Evolutionary conservation across 2,888 invertebrate species (phyloP), one percentile per base, ranked within the genome.

Genomic region (Alloplasta piceator): DNA sequence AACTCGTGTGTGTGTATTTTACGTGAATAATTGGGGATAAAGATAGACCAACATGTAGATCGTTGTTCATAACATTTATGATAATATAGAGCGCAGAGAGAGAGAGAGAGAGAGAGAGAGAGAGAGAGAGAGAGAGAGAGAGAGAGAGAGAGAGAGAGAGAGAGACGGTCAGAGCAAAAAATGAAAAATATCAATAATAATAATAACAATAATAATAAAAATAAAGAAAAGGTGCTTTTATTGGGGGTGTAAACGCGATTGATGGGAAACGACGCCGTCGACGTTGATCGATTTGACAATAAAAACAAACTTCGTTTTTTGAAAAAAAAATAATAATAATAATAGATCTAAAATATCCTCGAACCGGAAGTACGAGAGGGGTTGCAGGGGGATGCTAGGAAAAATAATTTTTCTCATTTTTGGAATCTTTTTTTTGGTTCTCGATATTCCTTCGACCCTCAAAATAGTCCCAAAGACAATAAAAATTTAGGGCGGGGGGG

Each of bases 261-360:
- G 64, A 48, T 66, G 61, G n/a, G 64, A 52, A 74, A 58, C 58
- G 74, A 74, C 74, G 48, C 74, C 74, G 66, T 74, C 66, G 74
- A 74, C 73, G 64, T 48, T 52, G 38, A 48, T 58, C 64, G 73
- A 66, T 9, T 48, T 55, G 14, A 52, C n/a, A n/a, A n/a, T n/a
- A n/a, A 12, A 52, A 14, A n/a, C 14, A 1, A 52, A 14, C 0
- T 52, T n/a, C 52, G 6, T 14, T 7, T 43, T 48, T 39, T 74
- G 16, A 50, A 50, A 52, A 12, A 55, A 38, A n/a, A n/a, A n/a
- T n/a, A n/a, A n/a, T n/a, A n/a, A n/a, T n/a, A n/a, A n/a, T n/a
- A n/a, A n/a, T n/a, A n/a, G n/a, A n/a, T n/a, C n/a, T n/a, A n/a
- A n/a, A 9, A n/a, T 16, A 48, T 26, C 26, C 26, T 26, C 3